Evolutionary conservation across 2,797 vertebrate genomes (phyloP).

Genomic region (Galago senegalensis): DNA sequence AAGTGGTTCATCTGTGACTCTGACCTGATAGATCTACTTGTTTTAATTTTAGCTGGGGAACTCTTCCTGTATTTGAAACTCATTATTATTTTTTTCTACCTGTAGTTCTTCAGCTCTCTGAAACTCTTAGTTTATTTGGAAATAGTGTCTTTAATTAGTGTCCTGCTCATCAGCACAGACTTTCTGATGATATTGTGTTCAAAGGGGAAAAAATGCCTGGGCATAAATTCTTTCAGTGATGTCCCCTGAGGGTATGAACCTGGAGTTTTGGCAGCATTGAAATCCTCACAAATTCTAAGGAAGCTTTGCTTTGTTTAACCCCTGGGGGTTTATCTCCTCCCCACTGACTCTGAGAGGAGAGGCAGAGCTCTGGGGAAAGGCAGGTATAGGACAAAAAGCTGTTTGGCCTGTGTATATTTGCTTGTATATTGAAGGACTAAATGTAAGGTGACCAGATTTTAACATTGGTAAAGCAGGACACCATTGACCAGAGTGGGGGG

Average conservation of each 20-base stretch:
- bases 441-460: too few species aligned
- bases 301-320: constrained; percentile 48
- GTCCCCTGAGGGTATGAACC: constrained; percentile 64
- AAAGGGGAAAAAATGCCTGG: constrained; percentile 37
- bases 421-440: background rate
- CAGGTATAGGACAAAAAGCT: constrained; percentile 60
- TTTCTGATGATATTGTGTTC: constrained; percentile 75
- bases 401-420: constrained; percentile 49
- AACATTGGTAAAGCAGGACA: too few species aligned
- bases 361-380: constrained; percentile 69
- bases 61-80: background rate
- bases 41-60: constrained; percentile 2
- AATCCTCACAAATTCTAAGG: constrained; percentile 66
- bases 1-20: background rate
- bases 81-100: constrained; percentile 49
- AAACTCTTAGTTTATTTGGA: constrained; percentile 57
- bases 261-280: constrained; percentile 59
- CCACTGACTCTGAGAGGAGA: constrained; percentile 54
- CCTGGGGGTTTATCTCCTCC: constrained; percentile 56
- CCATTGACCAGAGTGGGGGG: too few species aligned
- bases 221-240: background rate
- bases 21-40: background rate
- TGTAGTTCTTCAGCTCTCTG: background rate
- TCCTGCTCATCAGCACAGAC: constrained; percentile 44
- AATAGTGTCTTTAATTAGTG: constrained; percentile 46